phyloP scores from a whole-genome alignment of 2,888 invertebrate genomes.

The Phaedon cochleariae region DNA sequence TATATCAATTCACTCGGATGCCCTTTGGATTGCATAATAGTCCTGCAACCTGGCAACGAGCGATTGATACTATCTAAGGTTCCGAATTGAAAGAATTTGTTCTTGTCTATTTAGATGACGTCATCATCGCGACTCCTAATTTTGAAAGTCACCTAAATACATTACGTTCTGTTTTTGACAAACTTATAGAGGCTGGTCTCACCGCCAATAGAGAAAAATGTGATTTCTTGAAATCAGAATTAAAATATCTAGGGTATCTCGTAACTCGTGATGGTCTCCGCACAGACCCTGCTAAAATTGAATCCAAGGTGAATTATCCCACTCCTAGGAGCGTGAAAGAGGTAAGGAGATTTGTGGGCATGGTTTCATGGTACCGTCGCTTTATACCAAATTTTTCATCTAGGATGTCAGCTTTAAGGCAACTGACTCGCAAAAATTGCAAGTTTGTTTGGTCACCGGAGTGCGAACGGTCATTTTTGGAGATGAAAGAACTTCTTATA shows the following conservation, averaged over 20 bases:
- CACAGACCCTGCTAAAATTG: conserved; percentile 20
- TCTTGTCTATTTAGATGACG: conserved; percentile 36
- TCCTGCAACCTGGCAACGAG: not conserved
- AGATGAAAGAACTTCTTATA: conserved; percentile 14
- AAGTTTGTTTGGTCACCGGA: conserved; percentile 31
- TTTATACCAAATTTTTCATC: conserved; percentile 39
- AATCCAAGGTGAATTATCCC: conserved; percentile 14
- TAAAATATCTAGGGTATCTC: conserved; percentile 33
- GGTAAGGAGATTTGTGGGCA: conserved; percentile 27
- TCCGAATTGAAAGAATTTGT: conserved; percentile 8
- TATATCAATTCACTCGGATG: conserved; percentile 11
- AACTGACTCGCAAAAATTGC: conserved; percentile 28
- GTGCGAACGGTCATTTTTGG: conserved; percentile 26
- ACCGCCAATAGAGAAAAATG: conserved; percentile 23
- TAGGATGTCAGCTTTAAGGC: conserved; percentile 27
- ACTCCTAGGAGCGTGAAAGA: conserved; percentile 1
- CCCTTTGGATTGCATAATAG: conserved; percentile 11
- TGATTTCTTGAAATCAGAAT: conserved; percentile 27
- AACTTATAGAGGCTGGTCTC: not conserved
- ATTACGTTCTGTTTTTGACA: not conserved
- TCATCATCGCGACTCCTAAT: conserved; percentile 29
- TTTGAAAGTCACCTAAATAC: conserved; percentile 29
- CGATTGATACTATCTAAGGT: conserved; percentile 4
- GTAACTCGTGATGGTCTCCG: not conserved
- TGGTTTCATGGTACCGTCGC: conserved; percentile 41